phyloP scores from a whole-genome alignment of 2,888 invertebrate genomes.

The Cryptus viduatorius region DNA sequence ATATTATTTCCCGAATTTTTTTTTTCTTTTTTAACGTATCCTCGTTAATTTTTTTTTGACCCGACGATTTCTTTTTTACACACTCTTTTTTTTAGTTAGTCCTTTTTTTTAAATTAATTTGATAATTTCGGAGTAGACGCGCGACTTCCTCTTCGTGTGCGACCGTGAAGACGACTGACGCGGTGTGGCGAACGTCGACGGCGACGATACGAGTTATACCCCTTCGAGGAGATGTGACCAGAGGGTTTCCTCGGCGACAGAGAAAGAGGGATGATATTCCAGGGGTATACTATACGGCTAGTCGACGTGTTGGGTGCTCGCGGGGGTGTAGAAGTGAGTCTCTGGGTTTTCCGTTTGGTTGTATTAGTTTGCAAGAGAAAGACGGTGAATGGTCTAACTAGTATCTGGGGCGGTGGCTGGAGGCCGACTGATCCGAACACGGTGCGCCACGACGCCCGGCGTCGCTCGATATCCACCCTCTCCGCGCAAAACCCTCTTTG shows the following conservation, averaged over 20 bases:
- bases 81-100: background rate
- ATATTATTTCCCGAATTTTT: background rate
- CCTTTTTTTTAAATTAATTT: background rate
- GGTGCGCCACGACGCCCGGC: slow-evolving; percentile 87
- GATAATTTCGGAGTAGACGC: slow-evolving; percentile 24
- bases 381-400: slow-evolving; percentile 81
- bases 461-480: slow-evolving; percentile 88
- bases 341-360: background rate
- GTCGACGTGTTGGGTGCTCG: background rate
- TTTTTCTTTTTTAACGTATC: background rate
- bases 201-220: slow-evolving; percentile 37
- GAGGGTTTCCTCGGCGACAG: slow-evolving; percentile 76
- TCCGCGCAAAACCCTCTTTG: slow-evolving; percentile 56
- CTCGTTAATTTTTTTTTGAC: slow-evolving; percentile 41
- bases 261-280: slow-evolving; percentile 79
- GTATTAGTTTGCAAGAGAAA: slow-evolving; percentile 56
- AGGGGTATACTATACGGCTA: slow-evolving; percentile 8
- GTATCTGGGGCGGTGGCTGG: slow-evolving; percentile 87
- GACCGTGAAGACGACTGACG: slow-evolving; percentile 49
- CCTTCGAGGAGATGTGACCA: slow-evolving; percentile 79
- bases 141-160: slow-evolving; percentile 46
- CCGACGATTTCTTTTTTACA: background rate
- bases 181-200: slow-evolving; percentile 25
- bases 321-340: background rate
- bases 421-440: slow-evolving; percentile 87